Evolutionary conservation across 2,797 vertebrate species (phyloP).

Genomic region (Odontamblyopus rebecca): DNA sequence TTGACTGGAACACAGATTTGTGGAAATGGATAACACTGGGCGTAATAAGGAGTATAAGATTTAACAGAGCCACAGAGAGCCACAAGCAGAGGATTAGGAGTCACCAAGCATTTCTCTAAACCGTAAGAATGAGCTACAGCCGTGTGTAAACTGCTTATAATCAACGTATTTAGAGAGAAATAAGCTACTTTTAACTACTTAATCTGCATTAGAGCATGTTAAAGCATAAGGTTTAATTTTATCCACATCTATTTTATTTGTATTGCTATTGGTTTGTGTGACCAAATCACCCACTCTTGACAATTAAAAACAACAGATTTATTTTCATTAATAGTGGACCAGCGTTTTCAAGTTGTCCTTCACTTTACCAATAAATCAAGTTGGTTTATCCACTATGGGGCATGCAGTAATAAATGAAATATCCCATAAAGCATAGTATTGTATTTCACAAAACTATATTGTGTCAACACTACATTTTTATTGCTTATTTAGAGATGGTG

Average conservation of each 20-base stretch:
- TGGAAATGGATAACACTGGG: background rate
- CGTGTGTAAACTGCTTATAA: background rate
- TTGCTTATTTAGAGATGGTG: too few species aligned
- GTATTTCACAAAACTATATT: too few species aligned
- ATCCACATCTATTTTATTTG: background rate
- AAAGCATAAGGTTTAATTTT: background rate
- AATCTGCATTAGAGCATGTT: background rate
- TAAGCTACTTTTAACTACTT: background rate
- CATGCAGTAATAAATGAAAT: background rate
- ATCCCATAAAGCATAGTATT: too few species aligned
- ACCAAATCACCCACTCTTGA: background rate
- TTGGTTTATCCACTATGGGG: background rate
- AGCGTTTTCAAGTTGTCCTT: background rate
- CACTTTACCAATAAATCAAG: background rate
- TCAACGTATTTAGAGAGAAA: background rate
- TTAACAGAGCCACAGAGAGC: background rate
- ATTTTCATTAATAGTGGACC: background rate
- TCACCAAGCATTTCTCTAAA: background rate
- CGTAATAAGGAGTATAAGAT: background rate
- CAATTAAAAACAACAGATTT: background rate
- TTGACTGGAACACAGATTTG: slow-evolving; percentile 10
- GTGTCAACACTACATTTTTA: too few species aligned
- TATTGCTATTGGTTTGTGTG: background rate
- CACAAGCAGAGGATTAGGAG: background rate
- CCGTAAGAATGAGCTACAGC: background rate